Conservation (phyloP, 2,888 invertebrate species). For the Aethes cnicana region DNA sequence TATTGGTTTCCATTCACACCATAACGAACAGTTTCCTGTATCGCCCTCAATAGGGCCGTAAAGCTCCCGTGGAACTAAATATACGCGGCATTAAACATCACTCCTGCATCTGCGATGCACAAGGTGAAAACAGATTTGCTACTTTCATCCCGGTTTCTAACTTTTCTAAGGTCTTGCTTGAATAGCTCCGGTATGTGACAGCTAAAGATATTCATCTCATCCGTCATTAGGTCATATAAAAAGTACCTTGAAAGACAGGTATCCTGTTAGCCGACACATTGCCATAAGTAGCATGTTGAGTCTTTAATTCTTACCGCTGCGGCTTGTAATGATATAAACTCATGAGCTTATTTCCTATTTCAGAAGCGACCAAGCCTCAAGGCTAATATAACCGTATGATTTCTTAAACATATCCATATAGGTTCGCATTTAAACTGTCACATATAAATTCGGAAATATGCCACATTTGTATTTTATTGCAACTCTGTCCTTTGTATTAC, state of each 20-base stretch:
- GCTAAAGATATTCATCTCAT: too few relatives aligned
- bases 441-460: slow-evolving; percentile 27
- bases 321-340: not conserved
- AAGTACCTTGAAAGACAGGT: too few relatives aligned
- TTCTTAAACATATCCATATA: slow-evolving; percentile 13
- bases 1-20: slow-evolving; percentile 7
- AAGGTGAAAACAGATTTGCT: too few relatives aligned
- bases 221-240: too few relatives aligned
- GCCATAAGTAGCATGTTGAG: too few relatives aligned
- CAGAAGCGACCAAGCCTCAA: not conserved
- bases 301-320: too few relatives aligned
- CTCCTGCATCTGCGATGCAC: too few relatives aligned
- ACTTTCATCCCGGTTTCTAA: too few relatives aligned
- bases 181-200: too few relatives aligned
- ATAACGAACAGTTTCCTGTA: not conserved
- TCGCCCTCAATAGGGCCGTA: slow-evolving; percentile 12
- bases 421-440: not conserved
- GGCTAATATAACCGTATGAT: not conserved
- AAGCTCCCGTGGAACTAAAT: slow-evolving; percentile 1
- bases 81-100: too few relatives aligned
- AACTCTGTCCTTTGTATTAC: slow-evolving; percentile 49
- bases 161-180: too few relatives aligned
- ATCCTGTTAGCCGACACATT: too few relatives aligned
- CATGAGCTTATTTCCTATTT: not conserved
- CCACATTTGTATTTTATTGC: slow-evolving; percentile 39